Base-by-base conservation (phyloP, 2,888 invertebrate species). In the Drosophila gaucha region DNA sequence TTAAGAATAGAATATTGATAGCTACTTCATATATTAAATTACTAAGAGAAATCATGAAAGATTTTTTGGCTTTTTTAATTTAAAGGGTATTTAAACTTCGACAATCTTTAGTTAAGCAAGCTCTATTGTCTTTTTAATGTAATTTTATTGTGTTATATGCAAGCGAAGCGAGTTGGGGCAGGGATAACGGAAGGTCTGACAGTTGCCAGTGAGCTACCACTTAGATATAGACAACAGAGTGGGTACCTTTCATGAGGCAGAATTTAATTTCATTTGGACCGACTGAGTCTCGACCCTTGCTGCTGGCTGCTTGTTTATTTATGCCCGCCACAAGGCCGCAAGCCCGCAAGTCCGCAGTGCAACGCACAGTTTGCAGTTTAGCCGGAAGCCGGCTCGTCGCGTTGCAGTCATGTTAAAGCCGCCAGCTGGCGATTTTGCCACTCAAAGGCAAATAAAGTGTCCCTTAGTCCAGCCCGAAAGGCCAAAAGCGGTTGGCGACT, bases 401-500 rank as follows among this genome's bases (percentile, higher is more conserved):
- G 56, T 6, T 18, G 39, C 43, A 46, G 73, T 41, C 67, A 51
- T 52, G 38, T 55, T 43, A 24, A 47, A 28, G 57, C 36, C 24
- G 39, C 16, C 52, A 56, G 41, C 20, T 46, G 52, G 24, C 64
- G 54, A 59, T 67, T 54, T 49, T 26, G 67, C 54, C 67, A 66
- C 55, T 69, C 64, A 52, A 67, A 64, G 46, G 41, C 66, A 68
- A 87, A 78, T 85, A 67, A 75, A 68, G 73, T 74, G 86, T 69
- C 63, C n/a, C 22, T 9, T 1, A 20, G 14, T 16, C n/a, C 16
- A 9, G 6, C 18, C 3, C 5, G 51, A 75, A 71, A 44, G 47
- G 66, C 62, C 62, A 44, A 44, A 41, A 57, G 65, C 67, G 46
- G 22, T 59, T 62, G 54, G 62, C 72, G 85, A 78, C 76, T 85